Percentiles rank a stretch among this genome's conserved stretches.
phyloP scores from a whole-genome alignment of 2,797 vertebrate genomes.

The Falco columbarius region DNA sequence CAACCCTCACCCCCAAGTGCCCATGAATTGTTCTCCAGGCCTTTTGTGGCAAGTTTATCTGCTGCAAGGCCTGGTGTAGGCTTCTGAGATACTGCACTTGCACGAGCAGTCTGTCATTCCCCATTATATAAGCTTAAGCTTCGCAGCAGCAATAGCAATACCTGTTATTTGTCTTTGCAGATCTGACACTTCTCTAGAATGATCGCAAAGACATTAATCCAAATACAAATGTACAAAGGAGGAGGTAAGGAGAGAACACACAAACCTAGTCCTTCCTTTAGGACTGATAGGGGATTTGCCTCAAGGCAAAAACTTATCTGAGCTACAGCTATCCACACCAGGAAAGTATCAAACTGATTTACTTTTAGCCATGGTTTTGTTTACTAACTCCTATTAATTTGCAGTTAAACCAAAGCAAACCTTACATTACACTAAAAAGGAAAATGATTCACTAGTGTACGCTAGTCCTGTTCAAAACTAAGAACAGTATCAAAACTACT shows the following conservation, averaged over 20 bases:
- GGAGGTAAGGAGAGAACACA: neutral
- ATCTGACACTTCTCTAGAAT: neutral
- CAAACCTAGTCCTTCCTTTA: neutral
- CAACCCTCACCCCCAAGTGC: neutral
- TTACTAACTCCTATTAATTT: neutral
- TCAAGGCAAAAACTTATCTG: neutral
- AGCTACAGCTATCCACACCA: neutral
- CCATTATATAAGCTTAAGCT: neutral
- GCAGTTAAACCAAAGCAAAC: neutral
- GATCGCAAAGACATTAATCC: neutral
- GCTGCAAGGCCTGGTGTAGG: neutral
- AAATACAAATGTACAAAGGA: neutral
- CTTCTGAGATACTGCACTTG: neutral
- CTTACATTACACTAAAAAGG: neutral
- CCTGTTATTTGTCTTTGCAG: conserved; percentile 30
- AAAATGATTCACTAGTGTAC: neutral
- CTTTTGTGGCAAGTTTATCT: conserved; percentile 18
- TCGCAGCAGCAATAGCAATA: conserved; percentile 8
- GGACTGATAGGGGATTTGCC: neutral
- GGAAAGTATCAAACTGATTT: neutral
- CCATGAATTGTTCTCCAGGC: neutral
- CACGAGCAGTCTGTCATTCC: conserved; percentile 8
- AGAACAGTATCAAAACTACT: neutral
- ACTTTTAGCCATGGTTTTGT: neutral
- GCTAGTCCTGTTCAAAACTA: neutral